Evolutionary conservation across 2,113 vertebrate species (phyloP).

Genomic region (Hydrochoerus hydrochaeris): DNA sequence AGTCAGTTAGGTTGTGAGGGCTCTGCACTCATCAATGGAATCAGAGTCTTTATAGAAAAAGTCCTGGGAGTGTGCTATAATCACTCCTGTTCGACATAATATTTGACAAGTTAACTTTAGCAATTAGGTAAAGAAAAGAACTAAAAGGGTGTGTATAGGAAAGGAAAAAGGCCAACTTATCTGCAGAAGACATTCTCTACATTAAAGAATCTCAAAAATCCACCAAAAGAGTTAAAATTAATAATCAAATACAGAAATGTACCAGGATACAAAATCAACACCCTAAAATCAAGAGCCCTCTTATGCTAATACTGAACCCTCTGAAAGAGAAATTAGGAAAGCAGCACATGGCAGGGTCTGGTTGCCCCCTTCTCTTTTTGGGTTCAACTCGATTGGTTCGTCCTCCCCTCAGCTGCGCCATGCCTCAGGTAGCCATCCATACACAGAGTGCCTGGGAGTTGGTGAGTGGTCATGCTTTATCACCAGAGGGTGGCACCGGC

Average conservation of each 20-base stretch:
- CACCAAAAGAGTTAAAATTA: background rate
- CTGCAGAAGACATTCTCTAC: background rate
- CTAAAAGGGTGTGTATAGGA: background rate
- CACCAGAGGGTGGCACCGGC: background rate
- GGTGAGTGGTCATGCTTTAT: background rate
- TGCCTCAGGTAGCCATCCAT: background rate
- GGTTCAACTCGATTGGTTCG: background rate
- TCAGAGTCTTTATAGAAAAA: background rate
- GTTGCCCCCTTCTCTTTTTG: background rate
- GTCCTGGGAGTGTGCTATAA: background rate
- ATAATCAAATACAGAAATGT: background rate
- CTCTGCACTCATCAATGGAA: background rate
- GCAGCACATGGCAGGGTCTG: background rate
- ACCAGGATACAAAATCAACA: background rate
- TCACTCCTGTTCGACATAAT: background rate
- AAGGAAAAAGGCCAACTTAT: background rate
- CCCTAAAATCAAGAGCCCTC: too few relatives aligned
- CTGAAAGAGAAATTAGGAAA: background rate
- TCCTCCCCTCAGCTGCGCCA: background rate
- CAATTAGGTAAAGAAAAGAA: background rate
- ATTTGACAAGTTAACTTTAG: background rate
- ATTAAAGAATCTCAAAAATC: background rate
- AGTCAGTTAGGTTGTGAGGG: background rate
- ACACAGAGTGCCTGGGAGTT: background rate
- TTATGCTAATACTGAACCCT: background rate